Evolutionary conservation across 2,888 invertebrate genomes (phyloP).

Genomic region (Geophilus truncorum): DNA sequence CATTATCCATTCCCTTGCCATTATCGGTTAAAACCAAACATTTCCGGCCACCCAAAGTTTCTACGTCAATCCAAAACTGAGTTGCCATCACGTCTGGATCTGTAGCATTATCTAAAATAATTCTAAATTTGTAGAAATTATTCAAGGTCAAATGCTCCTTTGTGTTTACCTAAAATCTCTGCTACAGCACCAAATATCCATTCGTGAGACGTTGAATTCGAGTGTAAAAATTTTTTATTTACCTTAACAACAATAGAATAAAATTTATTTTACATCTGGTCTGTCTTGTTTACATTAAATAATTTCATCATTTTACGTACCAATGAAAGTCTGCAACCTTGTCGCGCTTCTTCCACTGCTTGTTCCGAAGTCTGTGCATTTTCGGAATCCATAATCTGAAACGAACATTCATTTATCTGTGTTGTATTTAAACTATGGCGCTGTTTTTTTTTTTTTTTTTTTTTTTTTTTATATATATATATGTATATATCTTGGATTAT

Average conservation of each 20-base stretch:
- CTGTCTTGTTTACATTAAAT: not conserved
- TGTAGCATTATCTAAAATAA: constrained; percentile 19
- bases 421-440: too few species aligned
- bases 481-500: too few species aligned
- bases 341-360: not conserved
- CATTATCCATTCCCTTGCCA: not conserved
- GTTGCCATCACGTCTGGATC: constrained; percentile 22
- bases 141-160: not conserved
- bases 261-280: not conserved
- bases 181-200: constrained; percentile 31
- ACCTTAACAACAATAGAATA: not conserved
- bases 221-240: not conserved
- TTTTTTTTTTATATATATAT: too few species aligned
- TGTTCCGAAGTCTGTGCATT: too few species aligned
- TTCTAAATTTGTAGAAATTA: too few species aligned
- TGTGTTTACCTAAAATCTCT: not conserved
- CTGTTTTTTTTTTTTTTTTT: too few species aligned
- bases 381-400: too few species aligned
- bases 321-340: not conserved
- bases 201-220: constrained; percentile 25
- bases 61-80: constrained; percentile 25
- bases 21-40: constrained; percentile 22
- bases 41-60: not conserved
- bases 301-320: not conserved
- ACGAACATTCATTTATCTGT: too few species aligned